Conservation (phyloP, 2,888 invertebrate species). For the Elmis aenea region DNA sequence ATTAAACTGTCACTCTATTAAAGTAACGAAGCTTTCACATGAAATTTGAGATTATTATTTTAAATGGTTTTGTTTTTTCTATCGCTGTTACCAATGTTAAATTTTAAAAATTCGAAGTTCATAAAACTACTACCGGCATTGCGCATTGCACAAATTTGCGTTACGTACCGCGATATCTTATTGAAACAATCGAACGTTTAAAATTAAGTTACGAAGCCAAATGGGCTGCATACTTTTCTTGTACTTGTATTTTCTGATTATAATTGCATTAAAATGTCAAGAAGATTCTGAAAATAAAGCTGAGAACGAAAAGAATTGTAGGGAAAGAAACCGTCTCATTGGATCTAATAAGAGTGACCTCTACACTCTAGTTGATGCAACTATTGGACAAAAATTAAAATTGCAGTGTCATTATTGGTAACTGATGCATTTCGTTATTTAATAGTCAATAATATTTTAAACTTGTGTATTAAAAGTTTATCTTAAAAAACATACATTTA, state of each 20-base stretch:
- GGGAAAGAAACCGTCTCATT: conserved; percentile 46
- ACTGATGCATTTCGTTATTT: neutral
- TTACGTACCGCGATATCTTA: no score
- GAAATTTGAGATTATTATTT: no score
- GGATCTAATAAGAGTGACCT: conserved; percentile 46
- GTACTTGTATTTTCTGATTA: neutral
- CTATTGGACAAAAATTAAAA: conserved; percentile 42
- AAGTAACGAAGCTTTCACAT: no score
- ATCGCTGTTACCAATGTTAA: no score
- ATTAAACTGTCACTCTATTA: no score
- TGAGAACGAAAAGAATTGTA: conserved; percentile 41
- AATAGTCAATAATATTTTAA: conserved; percentile 3
- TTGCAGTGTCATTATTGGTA: conserved; percentile 53
- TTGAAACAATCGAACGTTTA: no score
- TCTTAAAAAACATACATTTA: neutral
- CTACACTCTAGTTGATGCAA: conserved; percentile 47
- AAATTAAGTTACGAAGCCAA: no score
- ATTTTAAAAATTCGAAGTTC: no score
- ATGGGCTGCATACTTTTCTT: no score
- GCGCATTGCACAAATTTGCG: no score
- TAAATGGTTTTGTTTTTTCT: no score
- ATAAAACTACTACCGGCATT: no score
- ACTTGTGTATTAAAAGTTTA: neutral
- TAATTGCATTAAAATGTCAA: conserved; percentile 2
- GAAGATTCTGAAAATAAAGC: conserved; percentile 20